A percentile compares a stretch with the other conserved stretches of the same genome.
Conservation (phyloP, 2,113 vertebrate genomes). For the Prunella fulvescens region DNA sequence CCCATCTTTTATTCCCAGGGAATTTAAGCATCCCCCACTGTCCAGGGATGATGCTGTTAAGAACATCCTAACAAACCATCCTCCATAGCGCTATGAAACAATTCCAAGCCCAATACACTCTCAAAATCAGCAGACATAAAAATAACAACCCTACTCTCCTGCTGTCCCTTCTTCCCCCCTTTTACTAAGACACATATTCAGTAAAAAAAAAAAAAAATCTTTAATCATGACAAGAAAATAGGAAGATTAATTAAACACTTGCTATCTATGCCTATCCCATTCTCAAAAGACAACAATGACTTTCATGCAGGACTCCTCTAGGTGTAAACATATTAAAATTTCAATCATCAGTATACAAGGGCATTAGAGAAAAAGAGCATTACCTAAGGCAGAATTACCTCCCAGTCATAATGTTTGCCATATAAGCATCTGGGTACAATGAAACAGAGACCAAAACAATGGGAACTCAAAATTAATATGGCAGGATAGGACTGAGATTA, state of each 20-base stretch:
- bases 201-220: not conserved
- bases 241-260: not conserved
- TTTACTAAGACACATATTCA: not conserved
- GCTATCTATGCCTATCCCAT: not conserved
- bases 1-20: not conserved
- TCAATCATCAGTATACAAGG: not conserved
- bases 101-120: not conserved
- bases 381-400: not conserved
- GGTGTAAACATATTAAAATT: not conserved
- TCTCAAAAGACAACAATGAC: not conserved
- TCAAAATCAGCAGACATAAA: fast-evolving
- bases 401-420: not conserved
- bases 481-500: not conserved
- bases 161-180: not conserved
- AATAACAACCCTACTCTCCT: not conserved
- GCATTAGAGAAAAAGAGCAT: not conserved
- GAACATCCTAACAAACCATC: not conserved
- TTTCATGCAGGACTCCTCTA: not conserved
- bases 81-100: not conserved
- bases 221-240: not conserved
- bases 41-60: not conserved
- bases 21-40: fast-evolving
- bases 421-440: not conserved
- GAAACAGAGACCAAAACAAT: not conserved
- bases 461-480: not conserved